phyloP scores from a whole-genome alignment of 2,888 invertebrate species.

The Mimumesa dahlbomi region DNA sequence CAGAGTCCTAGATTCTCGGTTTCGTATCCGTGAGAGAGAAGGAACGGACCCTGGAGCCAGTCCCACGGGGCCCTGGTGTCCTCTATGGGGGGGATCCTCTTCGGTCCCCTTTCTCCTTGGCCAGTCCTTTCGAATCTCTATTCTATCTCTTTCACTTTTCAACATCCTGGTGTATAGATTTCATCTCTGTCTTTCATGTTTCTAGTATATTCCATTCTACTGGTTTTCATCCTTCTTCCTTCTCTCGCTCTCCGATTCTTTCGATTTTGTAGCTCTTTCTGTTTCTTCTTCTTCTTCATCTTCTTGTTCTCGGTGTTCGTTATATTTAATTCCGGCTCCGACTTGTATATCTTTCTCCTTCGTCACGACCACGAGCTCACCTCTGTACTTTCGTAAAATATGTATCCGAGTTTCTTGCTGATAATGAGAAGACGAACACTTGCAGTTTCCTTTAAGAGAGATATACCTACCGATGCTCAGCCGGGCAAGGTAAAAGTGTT shows the following conservation, averaged over 20 bases:
- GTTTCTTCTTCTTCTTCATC: background rate
- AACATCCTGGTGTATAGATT: slow-evolving; percentile 27
- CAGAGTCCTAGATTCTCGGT: slow-evolving; percentile 72
- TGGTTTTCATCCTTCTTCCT: slow-evolving; percentile 1
- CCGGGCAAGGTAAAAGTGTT: too few species aligned
- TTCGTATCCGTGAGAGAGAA: slow-evolving; percentile 72
- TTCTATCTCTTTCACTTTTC: slow-evolving; percentile 18
- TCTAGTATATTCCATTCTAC: slow-evolving; percentile 50
- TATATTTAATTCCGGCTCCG: slow-evolving; percentile 48
- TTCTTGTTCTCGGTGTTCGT: slow-evolving; percentile 18
- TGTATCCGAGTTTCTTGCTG: slow-evolving; percentile 43
- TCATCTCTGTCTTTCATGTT: slow-evolving; percentile 42
- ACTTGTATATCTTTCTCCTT: slow-evolving; percentile 49
- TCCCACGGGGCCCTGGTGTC: slow-evolving; percentile 71
- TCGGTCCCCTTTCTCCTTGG: slow-evolving; percentile 64
- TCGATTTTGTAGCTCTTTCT: too few species aligned
- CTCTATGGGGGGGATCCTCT: slow-evolving; percentile 64
- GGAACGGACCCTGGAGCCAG: slow-evolving; percentile 62
- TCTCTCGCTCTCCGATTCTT: background rate
- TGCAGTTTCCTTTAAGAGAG: slow-evolving; percentile 3
- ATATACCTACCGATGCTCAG: background rate
- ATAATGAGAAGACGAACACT: slow-evolving; percentile 49
- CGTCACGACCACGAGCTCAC: slow-evolving; percentile 55
- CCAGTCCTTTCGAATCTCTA: slow-evolving; percentile 61
- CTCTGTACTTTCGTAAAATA: slow-evolving; percentile 52